Percentiles rank a stretch among this genome's conserved stretches.
Conservation (phyloP, 2,113 vertebrate genomes). For the Clarias macrocephalus region DNA sequence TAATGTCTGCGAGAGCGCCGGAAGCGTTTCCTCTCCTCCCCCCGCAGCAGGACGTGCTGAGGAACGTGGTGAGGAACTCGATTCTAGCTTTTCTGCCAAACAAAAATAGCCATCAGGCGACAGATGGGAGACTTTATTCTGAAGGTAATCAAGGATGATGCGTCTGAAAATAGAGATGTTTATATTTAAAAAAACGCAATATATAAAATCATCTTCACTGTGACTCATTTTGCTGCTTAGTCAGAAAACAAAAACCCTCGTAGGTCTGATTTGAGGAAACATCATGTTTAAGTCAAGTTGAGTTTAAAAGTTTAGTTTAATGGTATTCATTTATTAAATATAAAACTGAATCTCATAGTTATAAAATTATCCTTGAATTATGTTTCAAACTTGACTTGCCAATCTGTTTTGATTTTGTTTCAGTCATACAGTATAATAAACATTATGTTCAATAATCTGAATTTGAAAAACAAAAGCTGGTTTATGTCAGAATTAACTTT, state of each 20-base stretch:
- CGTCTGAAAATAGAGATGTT: neutral
- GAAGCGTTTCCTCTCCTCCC: neutral
- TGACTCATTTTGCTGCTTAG: neutral
- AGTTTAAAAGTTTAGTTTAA: too few species aligned
- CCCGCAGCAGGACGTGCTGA: neutral
- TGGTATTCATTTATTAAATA: neutral
- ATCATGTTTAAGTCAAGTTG: neutral
- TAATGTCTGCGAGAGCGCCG: neutral
- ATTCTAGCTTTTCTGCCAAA: constrained; percentile 1
- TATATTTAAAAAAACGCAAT: too few species aligned
- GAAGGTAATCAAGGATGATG: neutral
- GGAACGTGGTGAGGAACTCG: neutral
- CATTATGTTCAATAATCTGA: neutral
- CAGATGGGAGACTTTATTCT: neutral
- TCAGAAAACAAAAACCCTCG: neutral
- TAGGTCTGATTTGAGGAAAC: neutral
- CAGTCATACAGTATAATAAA: neutral
- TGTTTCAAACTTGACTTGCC: neutral
- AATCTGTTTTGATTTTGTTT: neutral
- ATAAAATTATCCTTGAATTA: too few species aligned
- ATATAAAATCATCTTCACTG: neutral
- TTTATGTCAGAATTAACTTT: neutral
- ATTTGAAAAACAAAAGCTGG: neutral
- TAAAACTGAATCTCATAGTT: neutral
- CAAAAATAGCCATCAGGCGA: constrained; percentile 3